Conservation (phyloP, 1,140 invertebrate species). For the Saxidomus purpurata region DNA sequence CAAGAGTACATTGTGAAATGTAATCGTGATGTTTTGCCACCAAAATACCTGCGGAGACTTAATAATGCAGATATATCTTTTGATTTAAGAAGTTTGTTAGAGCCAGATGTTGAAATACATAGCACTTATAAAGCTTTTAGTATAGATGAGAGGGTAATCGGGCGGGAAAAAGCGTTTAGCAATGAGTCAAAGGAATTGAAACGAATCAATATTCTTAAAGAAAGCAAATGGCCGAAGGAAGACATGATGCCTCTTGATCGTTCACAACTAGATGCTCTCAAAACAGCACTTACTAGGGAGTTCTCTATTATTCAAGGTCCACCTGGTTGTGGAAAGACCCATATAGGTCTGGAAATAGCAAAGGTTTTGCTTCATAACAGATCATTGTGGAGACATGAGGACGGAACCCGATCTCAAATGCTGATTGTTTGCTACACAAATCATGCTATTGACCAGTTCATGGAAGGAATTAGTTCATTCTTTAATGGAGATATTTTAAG, state of each 20-base stretch:
- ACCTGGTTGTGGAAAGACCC: constrained; percentile 83
- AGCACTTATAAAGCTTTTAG: constrained; percentile 37
- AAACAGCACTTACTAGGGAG: constrained; percentile 86
- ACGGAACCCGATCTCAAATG: constrained; percentile 87
- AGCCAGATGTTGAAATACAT: constrained; percentile 39
- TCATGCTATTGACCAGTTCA: constrained; percentile 95
- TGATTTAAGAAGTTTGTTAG: constrained; percentile 67
- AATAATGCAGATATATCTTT: not conserved
- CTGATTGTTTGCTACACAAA: constrained; percentile 95
- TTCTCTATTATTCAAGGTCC: constrained; percentile 91
- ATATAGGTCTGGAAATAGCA: constrained; percentile 83
- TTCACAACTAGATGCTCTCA: constrained; percentile 86
- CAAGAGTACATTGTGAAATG: constrained; percentile 77
- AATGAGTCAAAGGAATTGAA: not conserved
- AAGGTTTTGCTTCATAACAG: constrained; percentile 81
- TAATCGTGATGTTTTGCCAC: constrained; percentile 64
- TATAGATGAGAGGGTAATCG: not conserved
- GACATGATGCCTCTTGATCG: constrained; percentile 82
- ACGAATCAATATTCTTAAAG: not conserved
- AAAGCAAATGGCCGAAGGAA: constrained; percentile 76
- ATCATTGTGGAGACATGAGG: constrained; percentile 67
- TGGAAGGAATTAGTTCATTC: constrained; percentile 89
- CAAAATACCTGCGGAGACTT: constrained; percentile 70
- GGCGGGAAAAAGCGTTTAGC: constrained; percentile 48
- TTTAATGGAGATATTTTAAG: constrained; percentile 88